Conservation (phyloP, 1,140 invertebrate species). For the Thalassaphorura encarpata region DNA sequence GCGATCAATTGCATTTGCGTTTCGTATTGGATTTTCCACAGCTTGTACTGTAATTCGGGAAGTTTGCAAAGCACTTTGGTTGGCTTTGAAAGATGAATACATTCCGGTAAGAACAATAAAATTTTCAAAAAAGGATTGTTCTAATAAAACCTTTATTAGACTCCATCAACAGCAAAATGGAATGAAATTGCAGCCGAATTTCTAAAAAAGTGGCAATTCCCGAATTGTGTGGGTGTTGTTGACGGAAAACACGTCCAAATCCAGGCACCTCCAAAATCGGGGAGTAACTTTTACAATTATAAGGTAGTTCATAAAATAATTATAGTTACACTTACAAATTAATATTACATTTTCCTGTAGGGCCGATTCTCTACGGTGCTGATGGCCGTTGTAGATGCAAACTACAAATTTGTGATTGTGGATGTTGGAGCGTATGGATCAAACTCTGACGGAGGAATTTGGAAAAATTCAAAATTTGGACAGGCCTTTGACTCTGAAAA, state of each 20-base stretch:
- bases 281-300: constrained; percentile 40
- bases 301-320: constrained; percentile 27
- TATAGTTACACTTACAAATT: not conserved
- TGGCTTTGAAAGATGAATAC: not conserved
- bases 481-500: constrained; percentile 11
- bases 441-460: constrained; percentile 17
- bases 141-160: not conserved
- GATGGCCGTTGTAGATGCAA: constrained; percentile 33
- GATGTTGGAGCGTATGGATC: constrained; percentile 34
- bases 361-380: constrained; percentile 32
- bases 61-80: constrained; percentile 20
- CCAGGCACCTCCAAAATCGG: constrained; percentile 29
- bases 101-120: not conserved
- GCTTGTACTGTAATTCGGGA: constrained; percentile 19
- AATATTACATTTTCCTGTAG: constrained; percentile 12
- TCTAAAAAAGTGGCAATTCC: constrained; percentile 34
- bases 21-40: constrained; percentile 30
- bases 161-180: constrained; percentile 33
- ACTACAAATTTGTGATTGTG: constrained; percentile 33
- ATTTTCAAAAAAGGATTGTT: not conserved
- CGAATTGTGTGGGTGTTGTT: constrained; percentile 34
- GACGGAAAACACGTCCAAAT: constrained; percentile 36
- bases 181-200: constrained; percentile 32
- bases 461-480: constrained; percentile 6
- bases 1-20: constrained; percentile 23